phyloP scores from a whole-genome alignment of 2,888 invertebrate species.

The Drosophila robusta region DNA sequence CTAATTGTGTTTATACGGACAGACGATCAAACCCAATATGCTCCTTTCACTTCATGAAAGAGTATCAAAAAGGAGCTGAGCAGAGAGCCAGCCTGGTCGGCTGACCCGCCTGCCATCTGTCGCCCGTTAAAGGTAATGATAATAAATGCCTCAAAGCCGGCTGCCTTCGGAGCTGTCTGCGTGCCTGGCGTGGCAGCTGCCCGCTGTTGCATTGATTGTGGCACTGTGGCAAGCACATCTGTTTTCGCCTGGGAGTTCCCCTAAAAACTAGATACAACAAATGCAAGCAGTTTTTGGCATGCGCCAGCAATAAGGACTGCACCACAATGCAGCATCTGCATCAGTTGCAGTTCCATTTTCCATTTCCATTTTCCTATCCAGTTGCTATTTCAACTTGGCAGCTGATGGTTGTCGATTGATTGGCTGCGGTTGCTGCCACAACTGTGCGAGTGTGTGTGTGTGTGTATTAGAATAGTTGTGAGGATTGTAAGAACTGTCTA shows the following conservation, averaged over 20 bases:
- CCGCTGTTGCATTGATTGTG: slow-evolving; percentile 58
- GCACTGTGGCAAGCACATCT: slow-evolving; percentile 43
- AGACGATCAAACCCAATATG: no score
- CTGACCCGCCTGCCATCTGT: slow-evolving; percentile 41
- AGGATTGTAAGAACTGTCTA: slow-evolving; percentile 17
- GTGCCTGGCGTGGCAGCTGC: slow-evolving; percentile 36
- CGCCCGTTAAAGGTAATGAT: slow-evolving; percentile 43
- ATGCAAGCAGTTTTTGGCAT: slow-evolving; percentile 44
- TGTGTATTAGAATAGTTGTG: slow-evolving; percentile 19
- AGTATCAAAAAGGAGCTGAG: background rate
- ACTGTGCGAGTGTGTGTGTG: slow-evolving; percentile 5
- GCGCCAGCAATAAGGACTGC: slow-evolving; percentile 33
- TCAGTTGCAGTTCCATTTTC: slow-evolving; percentile 13
- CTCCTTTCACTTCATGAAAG: background rate
- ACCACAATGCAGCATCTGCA: slow-evolving; percentile 46
- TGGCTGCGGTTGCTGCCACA: slow-evolving; percentile 32
- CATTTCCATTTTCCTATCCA: slow-evolving; percentile 24
- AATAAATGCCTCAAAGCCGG: slow-evolving; percentile 36
- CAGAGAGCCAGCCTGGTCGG: background rate
- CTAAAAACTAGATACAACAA: slow-evolving; percentile 17
- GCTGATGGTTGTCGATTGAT: slow-evolving; percentile 48
- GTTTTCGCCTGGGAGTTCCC: slow-evolving; percentile 48
- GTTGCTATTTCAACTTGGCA: slow-evolving; percentile 36
- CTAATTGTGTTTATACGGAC: no score
- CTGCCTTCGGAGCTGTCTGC: slow-evolving; percentile 17